Conservation (phyloP, 2,113 vertebrate species). For the Symphodus melops region DNA sequence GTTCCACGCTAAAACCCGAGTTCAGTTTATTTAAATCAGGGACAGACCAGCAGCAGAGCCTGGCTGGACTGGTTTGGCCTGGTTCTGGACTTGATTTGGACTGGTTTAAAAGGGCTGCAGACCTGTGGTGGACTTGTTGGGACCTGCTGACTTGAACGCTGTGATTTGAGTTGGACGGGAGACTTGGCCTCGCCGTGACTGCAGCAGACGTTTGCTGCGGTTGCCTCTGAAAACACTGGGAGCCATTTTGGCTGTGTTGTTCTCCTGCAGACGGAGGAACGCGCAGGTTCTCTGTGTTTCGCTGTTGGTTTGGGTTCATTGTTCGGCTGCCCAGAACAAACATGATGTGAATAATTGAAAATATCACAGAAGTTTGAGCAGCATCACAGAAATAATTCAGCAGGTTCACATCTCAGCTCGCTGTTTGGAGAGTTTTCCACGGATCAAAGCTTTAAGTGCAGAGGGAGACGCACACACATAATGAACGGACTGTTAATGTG, state of each 20-base stretch:
- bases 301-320: conserved; percentile 15
- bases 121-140: background rate
- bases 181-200: background rate
- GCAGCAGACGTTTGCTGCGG: background rate
- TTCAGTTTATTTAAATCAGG: no score
- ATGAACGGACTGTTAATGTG: conserved; percentile 96
- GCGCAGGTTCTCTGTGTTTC: conserved; percentile 1
- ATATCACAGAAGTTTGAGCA: conserved; percentile 34
- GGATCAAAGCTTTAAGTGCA: conserved; percentile 73
- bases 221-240: background rate
- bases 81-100: no score
- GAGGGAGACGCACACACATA: conserved; percentile 86
- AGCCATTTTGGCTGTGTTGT: background rate
- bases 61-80: no score
- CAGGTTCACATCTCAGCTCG: conserved; percentile 50
- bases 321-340: conserved; percentile 33
- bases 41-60: no score
- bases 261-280: background rate
- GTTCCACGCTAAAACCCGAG: no score
- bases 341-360: conserved; percentile 33
- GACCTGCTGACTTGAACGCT: background rate
- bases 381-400: conserved; percentile 51
- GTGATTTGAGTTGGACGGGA: background rate
- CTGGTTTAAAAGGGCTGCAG: no score
- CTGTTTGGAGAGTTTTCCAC: conserved; percentile 55